phyloP scores from a whole-genome alignment of 2,113 vertebrate genomes.

The Gobiocypris rarus region DNA sequence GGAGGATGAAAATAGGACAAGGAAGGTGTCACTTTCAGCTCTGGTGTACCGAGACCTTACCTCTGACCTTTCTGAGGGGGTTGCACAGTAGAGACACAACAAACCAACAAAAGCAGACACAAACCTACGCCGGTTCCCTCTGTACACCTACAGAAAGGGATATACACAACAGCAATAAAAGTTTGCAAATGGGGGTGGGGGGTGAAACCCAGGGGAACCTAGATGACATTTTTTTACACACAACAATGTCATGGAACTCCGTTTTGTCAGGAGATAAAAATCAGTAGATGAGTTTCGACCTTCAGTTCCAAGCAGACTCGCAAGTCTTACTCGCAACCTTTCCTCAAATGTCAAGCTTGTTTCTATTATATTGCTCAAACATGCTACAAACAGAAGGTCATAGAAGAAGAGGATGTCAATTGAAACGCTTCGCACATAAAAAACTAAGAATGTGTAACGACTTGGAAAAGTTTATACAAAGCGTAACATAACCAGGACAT shows the following conservation, averaged over 20 bases:
- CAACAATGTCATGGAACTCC: background rate
- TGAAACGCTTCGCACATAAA: background rate
- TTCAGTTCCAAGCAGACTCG: background rate
- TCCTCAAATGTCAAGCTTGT: conserved; percentile 48
- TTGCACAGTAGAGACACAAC: conserved; percentile 29
- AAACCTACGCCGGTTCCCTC: background rate
- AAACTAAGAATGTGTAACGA: background rate
- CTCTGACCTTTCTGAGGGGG: conserved; percentile 73
- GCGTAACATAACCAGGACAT: background rate
- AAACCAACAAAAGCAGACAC: background rate
- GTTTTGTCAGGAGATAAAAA: conserved; percentile 11
- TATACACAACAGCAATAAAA: background rate
- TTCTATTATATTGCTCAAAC: conserved; percentile 25
- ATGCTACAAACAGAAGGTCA: background rate
- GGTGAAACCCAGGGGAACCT: too few relatives aligned
- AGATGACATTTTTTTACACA: background rate
- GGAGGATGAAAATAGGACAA: conserved; percentile 75
- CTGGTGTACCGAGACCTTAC: conserved; percentile 61
- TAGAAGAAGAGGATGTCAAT: conserved; percentile 9
- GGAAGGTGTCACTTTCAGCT: conserved; percentile 75
- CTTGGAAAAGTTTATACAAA: background rate
- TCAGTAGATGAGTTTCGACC: conserved; percentile 5
- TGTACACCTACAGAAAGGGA: background rate
- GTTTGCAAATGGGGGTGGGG: too few relatives aligned
- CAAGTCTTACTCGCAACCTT: conserved; percentile 13